Evolutionary conservation across 2,888 invertebrate species (phyloP).

Genomic region (Apodemia duryi): DNA sequence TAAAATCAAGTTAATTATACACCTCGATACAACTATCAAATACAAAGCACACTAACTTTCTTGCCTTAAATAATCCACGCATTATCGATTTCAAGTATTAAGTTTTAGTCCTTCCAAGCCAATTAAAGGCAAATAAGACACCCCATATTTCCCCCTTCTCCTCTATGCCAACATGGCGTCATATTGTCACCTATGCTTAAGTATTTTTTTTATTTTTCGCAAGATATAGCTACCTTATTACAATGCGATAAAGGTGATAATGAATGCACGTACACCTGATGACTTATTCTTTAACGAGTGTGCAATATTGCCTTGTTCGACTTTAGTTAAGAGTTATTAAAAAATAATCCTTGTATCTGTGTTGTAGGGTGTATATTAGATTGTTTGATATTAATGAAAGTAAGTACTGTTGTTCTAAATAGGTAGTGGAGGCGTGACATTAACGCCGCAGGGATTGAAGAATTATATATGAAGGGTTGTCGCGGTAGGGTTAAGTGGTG

Average conservation of each 20-base stretch:
- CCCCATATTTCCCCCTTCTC: conserved; percentile 64
- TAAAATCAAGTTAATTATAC: conserved; percentile 28
- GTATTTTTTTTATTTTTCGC: conserved; percentile 35
- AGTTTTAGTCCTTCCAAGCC: conserved; percentile 60
- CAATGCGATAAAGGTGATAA: conserved; percentile 35
- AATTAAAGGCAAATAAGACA: conserved; percentile 72
- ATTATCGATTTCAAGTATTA: conserved; percentile 52
- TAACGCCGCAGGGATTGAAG: conserved; percentile 66
- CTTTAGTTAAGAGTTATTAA: conserved; percentile 28
- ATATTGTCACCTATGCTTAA: conserved; percentile 68
- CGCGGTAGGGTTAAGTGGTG: conserved; percentile 63
- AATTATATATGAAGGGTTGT: conserved; percentile 72
- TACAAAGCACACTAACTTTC: conserved; percentile 35
- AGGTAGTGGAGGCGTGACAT: conserved; percentile 72
- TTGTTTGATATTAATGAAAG: conserved; percentile 36
- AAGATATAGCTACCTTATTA: conserved; percentile 34
- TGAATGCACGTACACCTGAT: conserved; percentile 49
- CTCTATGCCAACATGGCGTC: conserved; percentile 75
- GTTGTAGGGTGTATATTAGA: conserved; percentile 36
- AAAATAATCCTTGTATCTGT: conserved; percentile 32
- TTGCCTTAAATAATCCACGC: conserved; percentile 54
- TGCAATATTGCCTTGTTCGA: conserved; percentile 60
- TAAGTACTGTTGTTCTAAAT: conserved; percentile 59
- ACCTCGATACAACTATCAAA: conserved; percentile 30
- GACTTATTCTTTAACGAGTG: conserved; percentile 63